Evolutionary conservation across 1,140 invertebrate genomes (phyloP).

Genomic region (Bombus breviceps): DNA sequence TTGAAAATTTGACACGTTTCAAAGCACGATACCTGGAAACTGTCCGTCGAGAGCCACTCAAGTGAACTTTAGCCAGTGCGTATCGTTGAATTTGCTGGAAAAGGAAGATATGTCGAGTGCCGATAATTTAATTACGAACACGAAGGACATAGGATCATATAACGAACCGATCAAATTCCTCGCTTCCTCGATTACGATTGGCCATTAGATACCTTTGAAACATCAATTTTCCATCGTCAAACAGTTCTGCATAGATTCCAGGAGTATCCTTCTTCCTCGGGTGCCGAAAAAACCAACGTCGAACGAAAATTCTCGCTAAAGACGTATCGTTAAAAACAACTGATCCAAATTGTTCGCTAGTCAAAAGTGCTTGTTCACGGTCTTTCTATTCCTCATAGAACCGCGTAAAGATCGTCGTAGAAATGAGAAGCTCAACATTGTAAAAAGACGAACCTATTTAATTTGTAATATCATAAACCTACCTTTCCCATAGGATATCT

Average conservation of each 20-base stretch:
- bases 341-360: too few species aligned
- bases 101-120: slow-evolving; percentile 57
- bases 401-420: too few species aligned
- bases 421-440: too few species aligned
- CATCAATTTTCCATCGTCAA: neutral
- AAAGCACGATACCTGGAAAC: slow-evolving; percentile 48
- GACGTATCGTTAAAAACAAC: neutral
- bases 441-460: too few species aligned
- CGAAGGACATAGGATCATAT: slow-evolving; percentile 23
- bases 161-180: slow-evolving; percentile 26
- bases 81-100: slow-evolving; percentile 36
- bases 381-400: too few species aligned
- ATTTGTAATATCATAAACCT: too few species aligned
- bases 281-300: neutral
- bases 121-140: slow-evolving; percentile 66
- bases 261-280: too few species aligned
- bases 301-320: neutral
- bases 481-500: too few species aligned
- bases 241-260: neutral
- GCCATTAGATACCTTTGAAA: slow-evolving; percentile 20
- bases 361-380: too few species aligned
- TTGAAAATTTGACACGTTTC: slow-evolving; percentile 65
- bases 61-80: neutral
- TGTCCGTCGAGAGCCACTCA: slow-evolving; percentile 7
- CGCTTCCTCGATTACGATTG: slow-evolving; percentile 18